Conservation (phyloP, 2,888 invertebrate species). For the Brachynemurus nebulosus region DNA sequence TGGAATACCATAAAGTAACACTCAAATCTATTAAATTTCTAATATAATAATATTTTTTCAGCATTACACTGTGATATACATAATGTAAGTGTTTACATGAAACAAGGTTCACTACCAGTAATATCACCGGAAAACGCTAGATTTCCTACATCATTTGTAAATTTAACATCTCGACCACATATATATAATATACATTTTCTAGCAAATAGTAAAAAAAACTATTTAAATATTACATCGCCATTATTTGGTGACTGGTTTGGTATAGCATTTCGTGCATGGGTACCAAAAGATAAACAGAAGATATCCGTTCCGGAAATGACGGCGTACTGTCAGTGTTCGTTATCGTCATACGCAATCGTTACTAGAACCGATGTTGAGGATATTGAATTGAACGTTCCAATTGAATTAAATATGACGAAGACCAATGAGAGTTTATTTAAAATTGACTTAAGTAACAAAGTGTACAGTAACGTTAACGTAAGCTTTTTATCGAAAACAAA, state of each 20-base stretch:
- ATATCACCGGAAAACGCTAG: slow-evolving; percentile 68
- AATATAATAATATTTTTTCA: slow-evolving; percentile 1
- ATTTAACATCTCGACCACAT: slow-evolving; percentile 27
- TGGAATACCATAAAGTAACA: too few relatives aligned
- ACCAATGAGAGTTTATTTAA: not conserved
- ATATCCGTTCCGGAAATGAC: slow-evolving; percentile 55
- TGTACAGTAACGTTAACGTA: not conserved
- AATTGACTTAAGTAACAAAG: not conserved
- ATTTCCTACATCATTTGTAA: slow-evolving; percentile 39
- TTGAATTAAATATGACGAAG: not conserved
- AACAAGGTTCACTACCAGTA: slow-evolving; percentile 70
- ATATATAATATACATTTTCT: slow-evolving; percentile 42
- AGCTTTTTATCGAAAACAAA: not conserved
- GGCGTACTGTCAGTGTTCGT: slow-evolving; percentile 2
- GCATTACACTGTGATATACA: not conserved
- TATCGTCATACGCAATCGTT: slow-evolving; percentile 1
- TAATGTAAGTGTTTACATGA: slow-evolving; percentile 55
- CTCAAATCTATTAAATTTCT: too few relatives aligned
- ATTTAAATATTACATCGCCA: slow-evolving; percentile 48
- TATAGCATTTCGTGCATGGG: slow-evolving; percentile 62
- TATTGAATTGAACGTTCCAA: not conserved
- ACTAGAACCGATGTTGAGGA: not conserved
- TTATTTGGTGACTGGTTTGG: slow-evolving; percentile 68
- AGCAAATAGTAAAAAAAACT: slow-evolving; percentile 45
- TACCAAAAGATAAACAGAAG: slow-evolving; percentile 53